Conservation (phyloP, 2,113 vertebrate genomes). For the Psilopogon haemacephalus region DNA sequence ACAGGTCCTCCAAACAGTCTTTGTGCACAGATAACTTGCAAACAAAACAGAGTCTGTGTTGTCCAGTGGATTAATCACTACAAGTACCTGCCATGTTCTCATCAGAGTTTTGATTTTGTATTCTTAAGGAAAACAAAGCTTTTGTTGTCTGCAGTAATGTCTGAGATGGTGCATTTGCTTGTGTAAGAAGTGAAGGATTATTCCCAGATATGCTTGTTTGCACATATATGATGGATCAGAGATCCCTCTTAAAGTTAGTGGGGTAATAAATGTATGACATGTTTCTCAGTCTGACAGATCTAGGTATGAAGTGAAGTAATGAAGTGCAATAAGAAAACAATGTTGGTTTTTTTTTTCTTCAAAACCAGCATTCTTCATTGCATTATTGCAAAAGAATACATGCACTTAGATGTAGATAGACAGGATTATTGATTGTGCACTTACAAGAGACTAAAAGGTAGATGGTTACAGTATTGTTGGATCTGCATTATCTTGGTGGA, state of each 20-base stretch:
- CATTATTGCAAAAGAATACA: not conserved
- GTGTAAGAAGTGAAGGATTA: not conserved
- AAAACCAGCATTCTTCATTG: not conserved
- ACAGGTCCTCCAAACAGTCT: slow-evolving; percentile 5
- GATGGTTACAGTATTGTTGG: not conserved
- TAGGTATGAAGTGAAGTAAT: not conserved
- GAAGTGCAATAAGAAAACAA: not conserved
- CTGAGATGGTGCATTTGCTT: not conserved
- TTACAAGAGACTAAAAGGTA: not conserved
- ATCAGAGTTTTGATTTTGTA: not conserved
- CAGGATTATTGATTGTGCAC: not conserved
- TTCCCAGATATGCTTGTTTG: not conserved
- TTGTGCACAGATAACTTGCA: not conserved
- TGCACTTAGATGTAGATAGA: not conserved
- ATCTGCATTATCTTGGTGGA: not conserved
- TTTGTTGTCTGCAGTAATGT: not conserved
- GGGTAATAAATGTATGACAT: not conserved
- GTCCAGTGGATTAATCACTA: slow-evolving; percentile 32
- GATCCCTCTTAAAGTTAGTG: not conserved
- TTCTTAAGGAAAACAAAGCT: slow-evolving; percentile 27
- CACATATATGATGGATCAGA: not conserved
- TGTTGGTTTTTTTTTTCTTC: not conserved
- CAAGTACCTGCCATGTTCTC: slow-evolving; percentile 12
- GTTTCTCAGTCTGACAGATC: not conserved
- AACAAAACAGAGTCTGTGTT: slow-evolving; percentile 8